Percentiles rank a stretch among this genome's conserved stretches.
Conservation (phyloP, 1,140 invertebrate species). For the Drosophila asahinai region DNA sequence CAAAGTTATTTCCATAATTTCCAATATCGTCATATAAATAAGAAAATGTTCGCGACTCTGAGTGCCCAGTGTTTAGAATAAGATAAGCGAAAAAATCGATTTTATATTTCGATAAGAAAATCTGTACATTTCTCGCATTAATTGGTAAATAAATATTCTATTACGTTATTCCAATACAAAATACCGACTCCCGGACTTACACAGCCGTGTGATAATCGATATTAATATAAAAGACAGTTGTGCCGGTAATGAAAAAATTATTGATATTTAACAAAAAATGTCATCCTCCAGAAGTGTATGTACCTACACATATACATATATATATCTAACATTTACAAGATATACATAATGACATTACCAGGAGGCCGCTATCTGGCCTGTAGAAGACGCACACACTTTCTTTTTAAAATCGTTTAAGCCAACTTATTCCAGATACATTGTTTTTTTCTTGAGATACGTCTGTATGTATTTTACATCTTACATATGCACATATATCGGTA, state of each 20-base stretch:
- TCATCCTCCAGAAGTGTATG: conserved; percentile 18
- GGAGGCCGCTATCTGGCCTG: conserved; percentile 22
- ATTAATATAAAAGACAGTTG: conserved; percentile 10
- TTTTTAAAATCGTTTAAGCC: conserved; percentile 3
- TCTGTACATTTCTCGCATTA: conserved; percentile 13
- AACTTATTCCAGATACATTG: conserved; percentile 5
- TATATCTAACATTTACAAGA: conserved; percentile 33
- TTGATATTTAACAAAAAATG: conserved; percentile 49
- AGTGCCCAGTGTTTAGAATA: conserved; percentile 44
- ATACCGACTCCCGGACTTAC: not conserved
- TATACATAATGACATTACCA: conserved; percentile 29
- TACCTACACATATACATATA: conserved; percentile 38
- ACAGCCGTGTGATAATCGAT: conserved; percentile 18
- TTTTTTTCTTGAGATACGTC: conserved; percentile 6
- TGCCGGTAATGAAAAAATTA: conserved; percentile 35
- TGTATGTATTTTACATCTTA: conserved; percentile 15
- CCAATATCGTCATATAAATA: conserved; percentile 9
- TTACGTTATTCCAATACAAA: conserved; percentile 24
- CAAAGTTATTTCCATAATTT: conserved; percentile 15
- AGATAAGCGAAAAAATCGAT: conserved; percentile 18
- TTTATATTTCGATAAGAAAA: conserved; percentile 14
- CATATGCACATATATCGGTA: conserved; percentile 19
- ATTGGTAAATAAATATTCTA: conserved; percentile 47
- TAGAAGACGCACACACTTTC: not conserved
- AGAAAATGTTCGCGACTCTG: conserved; percentile 28